Evolutionary conservation across 2,113 vertebrate genomes (phyloP), one percentile per base, ranked within the genome.

Genomic region (Oriolus oriolus): DNA sequence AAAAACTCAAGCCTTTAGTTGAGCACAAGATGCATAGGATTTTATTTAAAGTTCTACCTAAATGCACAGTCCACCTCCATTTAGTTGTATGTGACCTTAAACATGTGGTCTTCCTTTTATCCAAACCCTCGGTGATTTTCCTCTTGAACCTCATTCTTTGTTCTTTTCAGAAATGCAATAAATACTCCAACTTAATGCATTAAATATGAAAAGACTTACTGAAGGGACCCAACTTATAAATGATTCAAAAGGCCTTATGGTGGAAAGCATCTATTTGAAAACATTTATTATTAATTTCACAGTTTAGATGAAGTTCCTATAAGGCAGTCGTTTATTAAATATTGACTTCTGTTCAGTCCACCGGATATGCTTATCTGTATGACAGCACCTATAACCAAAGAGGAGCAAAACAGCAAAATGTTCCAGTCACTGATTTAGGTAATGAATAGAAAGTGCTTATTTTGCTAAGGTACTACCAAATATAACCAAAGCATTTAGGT

Each of bases 241-340:
- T 97, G 3, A 98, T 98, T 98, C 95, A 97, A 65, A 54, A 97
- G 66, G n/a, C 89, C 28, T 28, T 97, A 91, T 91, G 57, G 87
- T 93, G 86, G 94, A 93, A 97, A 96, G 69, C 85, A 90, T 95
- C 90, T 97, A 97, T 97, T 97, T 96, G 88, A 91, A 96, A 95
- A 89, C 79, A 97, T 98, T 91, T 94, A 97, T 98, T 98, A 98
- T 97, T 98, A 80, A 98, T 97, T 95, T 96, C 35, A 54, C 86
- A 95, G 87, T 87, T 98, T 95, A 98, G 88, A 71, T 75, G 50
- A 42, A 63, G 76, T 88, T 96, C 93, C 96, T 97, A 94, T 52
- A 94, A 83, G 88, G 87, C 65, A 97, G 90, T 93, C 69, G 93
- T 97, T 97, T 97, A 96, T 97, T 95, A 96, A 96, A 93, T 96